Conservation (phyloP, 2,888 invertebrate species). For the Mesorhabditis spiculigera region DNA sequence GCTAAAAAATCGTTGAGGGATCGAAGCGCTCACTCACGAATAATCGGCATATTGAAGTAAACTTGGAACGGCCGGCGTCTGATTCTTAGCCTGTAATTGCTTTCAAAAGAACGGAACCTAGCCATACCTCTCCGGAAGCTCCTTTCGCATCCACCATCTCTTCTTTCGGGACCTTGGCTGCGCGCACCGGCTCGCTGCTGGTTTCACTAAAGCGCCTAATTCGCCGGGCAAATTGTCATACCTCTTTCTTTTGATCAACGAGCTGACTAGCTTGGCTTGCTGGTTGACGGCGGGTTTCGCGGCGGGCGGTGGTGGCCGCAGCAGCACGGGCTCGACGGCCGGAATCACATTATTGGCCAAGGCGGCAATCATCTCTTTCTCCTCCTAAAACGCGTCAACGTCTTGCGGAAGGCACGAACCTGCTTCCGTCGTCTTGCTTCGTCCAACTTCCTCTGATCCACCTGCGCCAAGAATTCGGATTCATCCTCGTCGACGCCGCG, state of each 20-base stretch:
- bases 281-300: not conserved
- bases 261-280: not conserved
- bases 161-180: no score
- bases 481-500: conserved; percentile 92
- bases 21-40: not conserved
- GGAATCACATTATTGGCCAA: not conserved
- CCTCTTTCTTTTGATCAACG: not conserved
- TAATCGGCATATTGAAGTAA: not conserved
- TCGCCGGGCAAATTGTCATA: no score
- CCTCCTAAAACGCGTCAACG: not conserved
- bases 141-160: no score
- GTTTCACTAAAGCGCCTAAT: no score
- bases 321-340: not conserved
- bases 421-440: conserved; percentile 30
- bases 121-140: no score
- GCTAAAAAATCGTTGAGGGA: not conserved
- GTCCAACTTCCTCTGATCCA: conserved; percentile 63
- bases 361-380: not conserved
- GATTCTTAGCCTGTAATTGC: not conserved
- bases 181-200: no score
- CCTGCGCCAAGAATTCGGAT: conserved; percentile 84
- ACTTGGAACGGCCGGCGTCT: not conserved
- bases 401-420: not conserved
- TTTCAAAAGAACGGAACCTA: no score
- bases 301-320: not conserved